These are phyloP conservation scores for Patella depressa DNA, from an alignment of 2,888 invertebrate species.

Conservation along the genomic window DNA sequence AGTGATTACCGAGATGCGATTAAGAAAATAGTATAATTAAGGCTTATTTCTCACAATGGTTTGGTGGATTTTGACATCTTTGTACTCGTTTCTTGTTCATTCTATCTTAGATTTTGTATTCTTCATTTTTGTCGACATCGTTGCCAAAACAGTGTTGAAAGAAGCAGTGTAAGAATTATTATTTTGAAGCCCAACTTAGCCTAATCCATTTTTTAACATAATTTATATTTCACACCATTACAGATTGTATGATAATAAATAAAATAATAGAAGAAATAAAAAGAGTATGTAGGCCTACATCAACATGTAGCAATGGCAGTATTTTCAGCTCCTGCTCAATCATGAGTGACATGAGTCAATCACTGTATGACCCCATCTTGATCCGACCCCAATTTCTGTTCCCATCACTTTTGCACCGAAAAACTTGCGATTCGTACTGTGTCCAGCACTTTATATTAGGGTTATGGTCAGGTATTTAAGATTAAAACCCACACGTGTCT, in stretches of 20 bases:
- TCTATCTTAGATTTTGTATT: constrained; percentile 52
- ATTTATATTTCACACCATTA: not conserved
- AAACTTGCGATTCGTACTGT: too few species aligned
- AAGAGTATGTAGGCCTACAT: too few species aligned
- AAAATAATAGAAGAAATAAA: not conserved
- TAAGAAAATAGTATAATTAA: not conserved
- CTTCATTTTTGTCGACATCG: constrained; percentile 57
- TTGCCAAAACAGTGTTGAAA: constrained; percentile 53
- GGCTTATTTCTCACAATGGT: constrained; percentile 29
- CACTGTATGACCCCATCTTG: too few species aligned
- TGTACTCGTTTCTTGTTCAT: constrained; percentile 40
- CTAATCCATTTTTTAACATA: not conserved
- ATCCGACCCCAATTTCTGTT: too few species aligned
- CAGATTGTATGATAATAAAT: not conserved
- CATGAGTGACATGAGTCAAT: too few species aligned
- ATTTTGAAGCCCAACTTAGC: not conserved
- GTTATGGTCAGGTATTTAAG: too few species aligned
- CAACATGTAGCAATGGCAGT: too few species aligned
- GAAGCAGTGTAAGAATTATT: constrained; percentile 53
- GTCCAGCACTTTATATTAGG: too few species aligned
- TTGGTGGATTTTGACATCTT: constrained; percentile 34
- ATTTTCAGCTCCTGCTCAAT: too few species aligned
- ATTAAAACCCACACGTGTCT: too few species aligned
- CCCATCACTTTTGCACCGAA: too few species aligned
- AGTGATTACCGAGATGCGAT: constrained; percentile 5